Evolutionary conservation across 2,113 vertebrate genomes (phyloP).

Genomic region (Salvelinus namaycush): DNA sequence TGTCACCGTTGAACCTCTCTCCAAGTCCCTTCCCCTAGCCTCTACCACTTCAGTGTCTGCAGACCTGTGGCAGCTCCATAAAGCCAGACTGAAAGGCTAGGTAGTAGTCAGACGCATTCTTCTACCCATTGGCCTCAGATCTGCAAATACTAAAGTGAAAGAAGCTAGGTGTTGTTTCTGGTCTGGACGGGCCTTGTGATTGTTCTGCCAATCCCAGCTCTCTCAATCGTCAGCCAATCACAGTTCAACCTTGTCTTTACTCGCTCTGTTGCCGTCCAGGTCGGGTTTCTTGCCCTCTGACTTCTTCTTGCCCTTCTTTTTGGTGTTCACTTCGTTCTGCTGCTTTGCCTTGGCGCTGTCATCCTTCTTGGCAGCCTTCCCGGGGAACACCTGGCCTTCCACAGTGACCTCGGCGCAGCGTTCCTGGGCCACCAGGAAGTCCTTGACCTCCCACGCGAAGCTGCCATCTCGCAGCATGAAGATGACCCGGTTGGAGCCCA

Average conservation of each 20-base stretch:
- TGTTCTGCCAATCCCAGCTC: background rate
- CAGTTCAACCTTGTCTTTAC: slow-evolving; percentile 79
- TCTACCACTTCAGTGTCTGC: background rate
- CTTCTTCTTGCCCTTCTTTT: slow-evolving; percentile 76
- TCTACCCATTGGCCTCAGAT: background rate
- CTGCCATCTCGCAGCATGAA: slow-evolving; percentile 96
- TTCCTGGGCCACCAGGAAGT: slow-evolving; percentile 88
- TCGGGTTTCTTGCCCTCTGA: slow-evolving; percentile 46
- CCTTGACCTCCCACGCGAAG: slow-evolving; percentile 95
- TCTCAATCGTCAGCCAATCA: slow-evolving; percentile 53
- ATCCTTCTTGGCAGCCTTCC: slow-evolving; percentile 76
- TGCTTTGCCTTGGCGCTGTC: slow-evolving; percentile 51
- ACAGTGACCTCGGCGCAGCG: slow-evolving; percentile 91
- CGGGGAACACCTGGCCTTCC: slow-evolving; percentile 95
- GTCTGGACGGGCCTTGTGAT: background rate
- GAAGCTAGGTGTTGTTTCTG: background rate
- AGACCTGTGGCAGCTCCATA: background rate
- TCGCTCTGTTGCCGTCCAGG: slow-evolving; percentile 76
- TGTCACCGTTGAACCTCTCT: background rate
- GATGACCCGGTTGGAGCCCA: slow-evolving; percentile 92
- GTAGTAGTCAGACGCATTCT: background rate
- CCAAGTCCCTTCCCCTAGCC: background rate
- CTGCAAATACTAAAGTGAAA: background rate
- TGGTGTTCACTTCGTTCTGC: slow-evolving; percentile 74
- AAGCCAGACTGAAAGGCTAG: background rate